These are phyloP conservation scores for Eunapius fragilis DNA, from an alignment of 37 sponge, comb jelly and placozoan genomes.

Conservation along the genomic window DNA sequence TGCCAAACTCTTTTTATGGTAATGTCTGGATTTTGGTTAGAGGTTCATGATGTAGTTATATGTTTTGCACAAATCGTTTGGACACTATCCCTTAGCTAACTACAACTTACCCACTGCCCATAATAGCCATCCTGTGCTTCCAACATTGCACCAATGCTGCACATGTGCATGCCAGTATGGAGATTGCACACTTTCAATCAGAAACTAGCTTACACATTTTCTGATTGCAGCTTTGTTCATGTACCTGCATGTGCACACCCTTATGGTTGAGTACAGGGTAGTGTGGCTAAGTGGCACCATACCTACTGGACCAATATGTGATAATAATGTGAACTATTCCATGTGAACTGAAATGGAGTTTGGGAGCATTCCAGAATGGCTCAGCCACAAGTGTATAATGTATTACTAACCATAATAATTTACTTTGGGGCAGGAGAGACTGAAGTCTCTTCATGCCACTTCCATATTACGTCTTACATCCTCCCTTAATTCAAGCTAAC, in stretches of 20 bases:
- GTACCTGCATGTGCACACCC: background rate
- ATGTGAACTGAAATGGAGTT: too few species aligned
- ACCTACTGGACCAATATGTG: background rate
- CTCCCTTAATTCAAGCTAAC: too few species aligned
- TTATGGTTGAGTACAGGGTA: background rate
- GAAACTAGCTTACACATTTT: background rate
- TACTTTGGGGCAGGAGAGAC: too few species aligned
- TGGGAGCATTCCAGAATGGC: too few species aligned
- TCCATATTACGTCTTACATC: too few species aligned
- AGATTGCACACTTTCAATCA: background rate
- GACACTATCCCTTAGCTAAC: background rate
- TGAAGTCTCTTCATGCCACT: too few species aligned
- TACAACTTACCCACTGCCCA: background rate
- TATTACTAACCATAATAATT: too few species aligned
- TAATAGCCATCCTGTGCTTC: background rate
- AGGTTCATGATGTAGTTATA: background rate
- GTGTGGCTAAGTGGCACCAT: background rate
- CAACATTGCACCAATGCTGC: background rate
- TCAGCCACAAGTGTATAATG: too few species aligned
- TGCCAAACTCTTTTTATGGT: background rate
- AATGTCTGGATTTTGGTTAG: background rate
- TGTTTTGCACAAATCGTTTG: background rate
- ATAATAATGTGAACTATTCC: background rate
- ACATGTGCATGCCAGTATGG: background rate
- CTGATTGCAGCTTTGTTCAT: background rate